phyloP scores from a whole-genome alignment of 2,888 invertebrate genomes.

The Cylloceria caligata region DNA sequence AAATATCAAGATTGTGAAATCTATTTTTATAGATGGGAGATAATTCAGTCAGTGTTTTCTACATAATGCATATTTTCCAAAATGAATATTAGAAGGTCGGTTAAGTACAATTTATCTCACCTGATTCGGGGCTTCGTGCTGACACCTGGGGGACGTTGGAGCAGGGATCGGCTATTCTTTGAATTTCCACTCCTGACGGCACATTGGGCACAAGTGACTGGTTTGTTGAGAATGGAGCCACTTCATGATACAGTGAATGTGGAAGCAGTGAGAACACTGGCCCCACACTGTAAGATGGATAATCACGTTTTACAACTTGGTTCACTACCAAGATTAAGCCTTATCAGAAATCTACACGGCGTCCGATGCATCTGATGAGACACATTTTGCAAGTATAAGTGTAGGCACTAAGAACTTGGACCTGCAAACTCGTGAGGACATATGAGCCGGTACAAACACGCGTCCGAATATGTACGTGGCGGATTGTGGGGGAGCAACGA shows the following conservation, averaged over 20 bases:
- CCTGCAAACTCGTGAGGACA: slow-evolving; percentile 43
- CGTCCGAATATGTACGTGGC: slow-evolving; percentile 47
- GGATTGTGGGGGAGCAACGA: slow-evolving; percentile 65
- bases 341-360: not conserved
- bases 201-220: slow-evolving; percentile 97
- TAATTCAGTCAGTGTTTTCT: too few species aligned
- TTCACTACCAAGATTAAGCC: not conserved
- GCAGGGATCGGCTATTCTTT: slow-evolving; percentile 87
- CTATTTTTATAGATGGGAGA: too few species aligned
- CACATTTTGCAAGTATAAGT: not conserved
- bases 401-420: slow-evolving; percentile 37
- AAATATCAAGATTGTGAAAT: too few species aligned
- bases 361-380: slow-evolving; percentile 8
- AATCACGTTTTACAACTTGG: slow-evolving; percentile 13
- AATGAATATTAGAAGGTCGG: too few species aligned
- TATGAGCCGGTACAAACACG: slow-evolving; percentile 58
- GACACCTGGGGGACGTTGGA: slow-evolving; percentile 78
- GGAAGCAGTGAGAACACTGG: slow-evolving; percentile 99
- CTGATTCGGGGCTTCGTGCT: slow-evolving; percentile 76
- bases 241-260: slow-evolving; percentile 99
- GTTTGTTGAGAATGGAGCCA: slow-evolving; percentile 98
- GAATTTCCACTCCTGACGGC: slow-evolving; percentile 99
- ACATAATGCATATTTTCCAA: too few species aligned
- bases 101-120: slow-evolving; percentile 70
- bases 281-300: slow-evolving; percentile 92